A percentile compares a stretch with the other conserved stretches of the same genome.
Conservation (phyloP, 2,113 vertebrate species). For the Chascanopsetta lugubris region DNA sequence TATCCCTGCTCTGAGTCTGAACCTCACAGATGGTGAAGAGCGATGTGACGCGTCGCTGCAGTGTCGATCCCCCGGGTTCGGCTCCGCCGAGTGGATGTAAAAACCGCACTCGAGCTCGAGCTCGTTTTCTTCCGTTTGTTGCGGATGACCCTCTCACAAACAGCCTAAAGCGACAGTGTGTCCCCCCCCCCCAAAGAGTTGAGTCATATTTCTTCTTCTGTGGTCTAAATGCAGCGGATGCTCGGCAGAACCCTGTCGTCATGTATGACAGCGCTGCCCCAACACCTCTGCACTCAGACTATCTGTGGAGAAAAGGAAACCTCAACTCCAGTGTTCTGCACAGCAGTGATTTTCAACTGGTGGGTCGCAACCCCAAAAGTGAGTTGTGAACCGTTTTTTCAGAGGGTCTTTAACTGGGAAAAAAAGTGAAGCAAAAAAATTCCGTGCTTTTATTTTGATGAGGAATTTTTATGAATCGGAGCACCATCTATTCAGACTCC, state of each 20-base stretch:
- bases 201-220: background rate
- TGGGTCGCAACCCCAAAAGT: no score
- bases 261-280: background rate
- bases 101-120: background rate
- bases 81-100: background rate
- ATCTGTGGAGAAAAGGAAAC: slow-evolving; percentile 1
- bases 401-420: no score
- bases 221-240: background rate
- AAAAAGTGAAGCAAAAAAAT: no score
- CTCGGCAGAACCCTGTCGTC: background rate
- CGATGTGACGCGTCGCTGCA: background rate
- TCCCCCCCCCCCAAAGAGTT: background rate
- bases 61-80: background rate
- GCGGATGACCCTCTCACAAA: background rate
- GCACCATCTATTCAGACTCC: no score
- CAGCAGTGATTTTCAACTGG: no score
- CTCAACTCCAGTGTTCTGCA: background rate
- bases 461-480: no score
- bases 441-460: no score
- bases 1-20: background rate
- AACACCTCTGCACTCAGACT: no score
- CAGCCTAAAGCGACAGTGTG: background rate
- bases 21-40: background rate
- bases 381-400: no score
- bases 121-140: background rate